Evolutionary conservation across 1,140 invertebrate genomes (phyloP).

Genomic region (Drosophila teissieri): DNA sequence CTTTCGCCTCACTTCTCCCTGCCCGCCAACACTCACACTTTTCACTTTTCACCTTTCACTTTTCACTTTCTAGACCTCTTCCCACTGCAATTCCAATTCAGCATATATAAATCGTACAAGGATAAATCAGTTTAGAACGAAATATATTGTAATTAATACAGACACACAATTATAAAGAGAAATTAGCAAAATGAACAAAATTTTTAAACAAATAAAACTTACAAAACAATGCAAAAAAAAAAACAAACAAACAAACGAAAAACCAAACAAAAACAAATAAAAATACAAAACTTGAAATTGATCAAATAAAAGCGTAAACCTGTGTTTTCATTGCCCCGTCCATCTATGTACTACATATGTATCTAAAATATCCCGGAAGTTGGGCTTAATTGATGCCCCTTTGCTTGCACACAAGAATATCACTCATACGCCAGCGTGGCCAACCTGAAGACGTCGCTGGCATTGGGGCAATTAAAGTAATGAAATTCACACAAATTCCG

Average conservation of each 20-base stretch:
- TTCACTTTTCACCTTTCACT: conserved; percentile 2
- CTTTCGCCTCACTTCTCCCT: conserved; percentile 35
- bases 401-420: conserved; percentile 26
- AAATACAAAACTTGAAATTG: conserved; percentile 75
- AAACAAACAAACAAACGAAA: conserved; percentile 50
- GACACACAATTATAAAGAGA: conserved; percentile 71
- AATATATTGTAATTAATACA: conserved; percentile 81
- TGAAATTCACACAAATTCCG: conserved; percentile 52
- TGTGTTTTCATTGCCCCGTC: conserved; percentile 18
- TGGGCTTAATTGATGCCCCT: conserved; percentile 38
- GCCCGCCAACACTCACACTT: conserved; percentile 6
- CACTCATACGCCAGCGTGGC: conserved; percentile 43
- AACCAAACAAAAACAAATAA: conserved; percentile 55
- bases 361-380: conserved; percentile 41
- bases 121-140: conserved; percentile 77
- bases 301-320: conserved; percentile 57
- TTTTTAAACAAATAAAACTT: conserved; percentile 83
- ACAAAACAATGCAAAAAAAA: conserved; percentile 43
- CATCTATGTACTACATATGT: too few relatives aligned
- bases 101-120: conserved; percentile 55
- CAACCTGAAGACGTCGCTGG: conserved; percentile 17
- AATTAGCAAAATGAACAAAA: conserved; percentile 83
- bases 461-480: conserved; percentile 57
- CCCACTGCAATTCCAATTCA: conserved; percentile 52
- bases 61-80: conserved; percentile 43